Base-by-base conservation (phyloP, 1,140 invertebrate species). In the Argopecten irradians region DNA sequence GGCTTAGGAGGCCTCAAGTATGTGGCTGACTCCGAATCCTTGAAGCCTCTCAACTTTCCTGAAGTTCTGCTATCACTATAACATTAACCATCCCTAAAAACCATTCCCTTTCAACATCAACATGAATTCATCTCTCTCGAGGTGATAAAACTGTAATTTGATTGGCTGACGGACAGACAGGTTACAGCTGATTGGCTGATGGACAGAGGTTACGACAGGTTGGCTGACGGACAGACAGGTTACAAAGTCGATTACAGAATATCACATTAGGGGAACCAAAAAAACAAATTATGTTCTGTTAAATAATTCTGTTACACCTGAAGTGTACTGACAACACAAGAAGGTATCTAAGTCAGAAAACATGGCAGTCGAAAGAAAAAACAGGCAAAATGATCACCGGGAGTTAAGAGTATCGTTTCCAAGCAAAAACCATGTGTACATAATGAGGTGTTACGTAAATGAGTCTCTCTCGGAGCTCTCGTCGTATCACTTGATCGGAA, bases 71-170 rank as follows among this genome's bases (percentile, higher is more conserved):
- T n/a, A n/a, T 71, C 55, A 71, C 55, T 71, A 71, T 28, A 8
- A 71, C 55, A 71, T 71, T 28, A 71, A 3, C 55, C 43, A 46
- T 46, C 43, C 43, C 43, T n/a, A 71, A 71, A 71, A 71, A 71
- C 55, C 43, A 71, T 8, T n/a, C 55, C 22, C 36, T 39, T 39
- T 39, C 36, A 13, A 22, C n/a, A 71, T 71, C 55, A 71, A 71
- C 55, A 71, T n/a, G 5, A 8, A 71, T 71, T 16, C 55, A 28
- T 71, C 55, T 28, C 5, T 28, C 55, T 71, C 16, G 22, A 71
- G 55, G 55, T 71, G n/a, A 71, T 71, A 71, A 71, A 71, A n/a
- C n/a, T 71, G 55, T 71, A 71, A 71, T 28, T 71, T 71, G 55
- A 71, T 71, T 71, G 55, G 55, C 55, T 71, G 55, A 71, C 28